phyloP scores from a whole-genome alignment of 2,888 invertebrate species.

The Ellobium chinense region DNA sequence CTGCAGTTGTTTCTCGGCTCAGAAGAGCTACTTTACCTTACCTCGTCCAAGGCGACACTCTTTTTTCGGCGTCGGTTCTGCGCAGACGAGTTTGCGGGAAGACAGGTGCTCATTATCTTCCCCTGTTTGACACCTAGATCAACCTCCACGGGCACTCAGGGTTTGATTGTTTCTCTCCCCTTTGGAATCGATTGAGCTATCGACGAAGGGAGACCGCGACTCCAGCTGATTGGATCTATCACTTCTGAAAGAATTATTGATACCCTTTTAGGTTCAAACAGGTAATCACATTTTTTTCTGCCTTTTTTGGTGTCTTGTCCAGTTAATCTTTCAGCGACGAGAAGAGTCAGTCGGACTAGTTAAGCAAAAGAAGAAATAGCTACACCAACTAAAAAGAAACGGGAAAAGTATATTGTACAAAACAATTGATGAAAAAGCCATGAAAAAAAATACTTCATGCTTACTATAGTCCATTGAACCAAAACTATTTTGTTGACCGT shows the following conservation, averaged over 20 bases:
- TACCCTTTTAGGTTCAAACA: not conserved
- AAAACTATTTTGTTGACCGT: too few relatives aligned
- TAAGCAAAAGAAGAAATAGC: too few relatives aligned
- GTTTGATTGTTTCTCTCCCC: not conserved
- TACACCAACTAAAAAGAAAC: too few relatives aligned
- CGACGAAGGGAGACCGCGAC: not conserved
- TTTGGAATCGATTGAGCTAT: not conserved
- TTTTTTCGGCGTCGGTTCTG: not conserved
- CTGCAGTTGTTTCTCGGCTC: not conserved
- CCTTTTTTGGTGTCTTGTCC: not conserved
- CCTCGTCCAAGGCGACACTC: not conserved
- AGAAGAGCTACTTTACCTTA: not conserved
- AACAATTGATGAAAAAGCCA: not conserved
- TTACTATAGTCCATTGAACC: not conserved
- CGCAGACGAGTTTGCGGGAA: not conserved
- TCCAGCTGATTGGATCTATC: not conserved
- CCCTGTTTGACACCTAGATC: not conserved
- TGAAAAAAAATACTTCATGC: not conserved
- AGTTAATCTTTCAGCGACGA: too few relatives aligned
- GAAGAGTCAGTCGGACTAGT: too few relatives aligned
- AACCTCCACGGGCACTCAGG: not conserved
- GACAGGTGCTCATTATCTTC: not conserved
- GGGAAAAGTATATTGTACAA: not conserved
- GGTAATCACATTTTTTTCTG: not conserved
- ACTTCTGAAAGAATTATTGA: not conserved